Evolutionary conservation across 2,113 vertebrate genomes (phyloP), one percentile per base, ranked within the genome.

Genomic region (Syngnathoides biaculeatus): DNA sequence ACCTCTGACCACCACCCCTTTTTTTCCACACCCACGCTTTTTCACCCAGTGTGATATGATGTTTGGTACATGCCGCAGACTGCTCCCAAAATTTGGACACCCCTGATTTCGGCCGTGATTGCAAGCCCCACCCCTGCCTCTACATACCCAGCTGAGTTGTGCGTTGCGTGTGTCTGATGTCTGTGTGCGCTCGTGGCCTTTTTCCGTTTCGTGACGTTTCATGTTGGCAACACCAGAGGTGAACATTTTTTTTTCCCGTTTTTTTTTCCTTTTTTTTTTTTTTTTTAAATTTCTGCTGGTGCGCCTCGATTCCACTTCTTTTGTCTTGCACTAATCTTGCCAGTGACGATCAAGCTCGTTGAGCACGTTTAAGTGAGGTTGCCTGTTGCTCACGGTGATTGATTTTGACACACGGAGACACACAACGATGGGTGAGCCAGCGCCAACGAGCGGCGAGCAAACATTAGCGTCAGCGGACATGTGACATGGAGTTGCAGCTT

Each of bases 311-410:
- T 79, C 69, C 77, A 71, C 24, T 72, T 68, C 6, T 35, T 55
- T 71, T 60, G 57, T 61, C 65, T 83, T 85, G 85, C 84, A 84
- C 87, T 79, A 77, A 77, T 71, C n/a, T 75, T 68, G 76, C 42
- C 60, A 3, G 47, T 65, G 68, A 64, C 19, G 45, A 62, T 68
- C 35, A 4, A 68, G 68, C 48, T 30, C 26, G n/a, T 10, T 9
- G 30, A 56, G 50, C 55, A 42, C 48, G 35, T 42, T 68, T 60
- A 61, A 74, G 56, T 73, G 26, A 62, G 72, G 74, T 40, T 71
- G 39, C 61, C 43, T 62, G 39, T 62, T 62, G 60, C n/a, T 5
- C 3, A 24, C 26, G 8, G 22, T 62, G 60, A 62, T 43, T 14
- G 22, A 43, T 60, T 60, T 24, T 8, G n/a, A 3, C 22, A 22